A percentile compares a stretch with the other conserved stretches of the same genome.
phyloP scores from a whole-genome alignment of 2,797 vertebrate species.

The Taenioides sp. region DNA sequence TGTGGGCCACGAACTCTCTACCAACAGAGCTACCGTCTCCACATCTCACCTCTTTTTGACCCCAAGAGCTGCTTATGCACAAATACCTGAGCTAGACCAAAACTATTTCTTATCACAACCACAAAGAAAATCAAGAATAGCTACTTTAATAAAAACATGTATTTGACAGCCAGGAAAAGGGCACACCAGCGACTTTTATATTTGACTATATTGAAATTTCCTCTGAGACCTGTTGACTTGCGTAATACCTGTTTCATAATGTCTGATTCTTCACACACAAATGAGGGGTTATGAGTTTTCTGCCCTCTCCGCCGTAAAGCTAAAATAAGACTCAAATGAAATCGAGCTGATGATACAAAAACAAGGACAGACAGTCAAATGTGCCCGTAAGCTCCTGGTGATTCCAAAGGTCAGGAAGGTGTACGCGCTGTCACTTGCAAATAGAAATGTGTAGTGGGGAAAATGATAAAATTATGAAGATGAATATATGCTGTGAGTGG shows the following conservation, averaged over 20 bases:
- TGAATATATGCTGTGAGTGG: background rate
- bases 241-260: conserved; percentile 8
- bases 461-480: background rate
- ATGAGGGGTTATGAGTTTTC: conserved; percentile 22
- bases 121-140: too few species aligned
- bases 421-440: background rate
- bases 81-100: too few species aligned
- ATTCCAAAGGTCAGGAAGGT: background rate
- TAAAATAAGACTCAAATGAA: background rate
- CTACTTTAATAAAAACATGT: too few species aligned
- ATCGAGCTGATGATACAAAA: background rate
- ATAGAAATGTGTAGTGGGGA: background rate
- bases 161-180: conserved; percentile 10
- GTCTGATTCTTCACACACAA: conserved; percentile 7
- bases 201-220: conserved; percentile 23
- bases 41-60: too few species aligned
- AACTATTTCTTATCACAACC: too few species aligned
- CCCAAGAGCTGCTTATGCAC: too few species aligned
- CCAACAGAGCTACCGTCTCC: too few species aligned
- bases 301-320: conserved; percentile 8
- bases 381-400: background rate
- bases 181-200: conserved; percentile 3
- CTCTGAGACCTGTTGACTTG: conserved; percentile 17
- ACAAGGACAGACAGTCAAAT: background rate
- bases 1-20: too few species aligned